Evolutionary conservation across 2,113 vertebrate genomes (phyloP).

Genomic region (Hirundichthys speculiger): DNA sequence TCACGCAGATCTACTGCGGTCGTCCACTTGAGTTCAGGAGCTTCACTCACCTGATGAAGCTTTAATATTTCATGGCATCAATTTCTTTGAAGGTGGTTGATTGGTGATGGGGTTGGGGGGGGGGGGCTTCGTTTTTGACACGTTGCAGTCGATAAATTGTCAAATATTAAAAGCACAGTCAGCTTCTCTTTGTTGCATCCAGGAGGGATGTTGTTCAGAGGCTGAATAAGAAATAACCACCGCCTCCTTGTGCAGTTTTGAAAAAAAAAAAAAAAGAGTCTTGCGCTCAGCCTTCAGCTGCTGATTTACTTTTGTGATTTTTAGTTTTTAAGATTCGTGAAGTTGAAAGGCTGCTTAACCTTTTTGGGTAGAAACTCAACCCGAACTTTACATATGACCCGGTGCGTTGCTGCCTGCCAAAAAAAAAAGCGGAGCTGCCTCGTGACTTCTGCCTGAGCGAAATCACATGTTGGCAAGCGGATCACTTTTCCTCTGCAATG

Average conservation of each 20-base stretch:
- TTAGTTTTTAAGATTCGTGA: background rate
- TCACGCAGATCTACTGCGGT: too few species aligned
- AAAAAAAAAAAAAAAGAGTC: too few species aligned
- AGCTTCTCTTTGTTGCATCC: slow-evolving; percentile 44
- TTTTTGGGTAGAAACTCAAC: background rate
- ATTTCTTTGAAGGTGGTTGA: slow-evolving; percentile 56
- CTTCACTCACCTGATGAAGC: too few species aligned
- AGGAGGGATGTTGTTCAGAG: background rate
- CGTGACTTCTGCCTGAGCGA: slow-evolving; percentile 11
- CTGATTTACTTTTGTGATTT: background rate
- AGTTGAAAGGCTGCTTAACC: background rate
- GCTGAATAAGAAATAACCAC: background rate
- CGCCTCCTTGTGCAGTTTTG: too few species aligned
- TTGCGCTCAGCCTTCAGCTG: background rate
- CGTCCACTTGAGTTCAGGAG: too few species aligned
- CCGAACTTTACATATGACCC: background rate
- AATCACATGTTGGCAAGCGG: slow-evolving; percentile 46
- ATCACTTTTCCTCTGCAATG: slow-evolving; percentile 53
- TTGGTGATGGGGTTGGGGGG: too few species aligned
- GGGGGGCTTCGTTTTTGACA: too few species aligned
- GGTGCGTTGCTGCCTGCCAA: background rate
- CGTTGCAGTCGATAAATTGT: slow-evolving; percentile 41
- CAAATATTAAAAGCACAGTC: slow-evolving; percentile 4
- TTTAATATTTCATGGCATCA: slow-evolving; percentile 2
- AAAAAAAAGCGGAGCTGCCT: background rate